Conservation (phyloP, 2,797 vertebrate species). For the Carduelis carduelis region DNA sequence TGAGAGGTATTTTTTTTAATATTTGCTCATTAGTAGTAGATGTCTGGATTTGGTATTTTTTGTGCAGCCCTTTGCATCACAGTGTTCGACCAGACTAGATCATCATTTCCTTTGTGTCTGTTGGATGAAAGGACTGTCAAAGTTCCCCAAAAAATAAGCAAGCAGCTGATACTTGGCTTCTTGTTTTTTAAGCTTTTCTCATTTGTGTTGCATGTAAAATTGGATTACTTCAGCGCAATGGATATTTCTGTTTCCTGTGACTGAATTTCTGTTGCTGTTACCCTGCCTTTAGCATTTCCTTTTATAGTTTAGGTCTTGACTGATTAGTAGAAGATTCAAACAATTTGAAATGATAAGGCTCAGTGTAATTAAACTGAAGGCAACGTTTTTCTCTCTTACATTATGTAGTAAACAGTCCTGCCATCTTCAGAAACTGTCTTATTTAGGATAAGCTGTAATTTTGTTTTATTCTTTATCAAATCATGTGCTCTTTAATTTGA, state of each 20-base stretch:
- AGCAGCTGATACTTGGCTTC: not conserved
- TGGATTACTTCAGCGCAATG: not conserved
- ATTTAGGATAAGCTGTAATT: conserved; percentile 7
- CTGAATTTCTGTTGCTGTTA: not conserved
- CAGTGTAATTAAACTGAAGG: not conserved
- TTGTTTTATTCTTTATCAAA: conserved; percentile 16
- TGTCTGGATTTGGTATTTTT: not conserved
- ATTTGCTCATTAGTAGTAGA: not conserved
- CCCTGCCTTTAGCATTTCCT: not conserved
- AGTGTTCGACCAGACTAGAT: not conserved
- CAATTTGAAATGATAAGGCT: not conserved
- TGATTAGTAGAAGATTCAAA: not conserved
- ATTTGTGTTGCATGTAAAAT: not conserved
- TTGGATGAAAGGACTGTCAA: not conserved
- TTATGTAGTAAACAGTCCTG: not conserved
- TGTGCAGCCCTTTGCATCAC: not conserved
- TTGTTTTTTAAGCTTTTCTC: not conserved
- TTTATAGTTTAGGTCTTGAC: not conserved
- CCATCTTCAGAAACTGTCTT: not conserved
- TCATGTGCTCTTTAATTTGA: conserved; percentile 13
- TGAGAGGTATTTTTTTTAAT: not conserved
- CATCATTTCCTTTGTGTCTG: not conserved
- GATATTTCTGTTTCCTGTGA: not conserved
- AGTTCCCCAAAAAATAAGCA: not conserved
- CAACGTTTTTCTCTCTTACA: not conserved